Evolutionary conservation across 2,797 vertebrate species (phyloP).

Genomic region (Thalassophryne amazonica): DNA sequence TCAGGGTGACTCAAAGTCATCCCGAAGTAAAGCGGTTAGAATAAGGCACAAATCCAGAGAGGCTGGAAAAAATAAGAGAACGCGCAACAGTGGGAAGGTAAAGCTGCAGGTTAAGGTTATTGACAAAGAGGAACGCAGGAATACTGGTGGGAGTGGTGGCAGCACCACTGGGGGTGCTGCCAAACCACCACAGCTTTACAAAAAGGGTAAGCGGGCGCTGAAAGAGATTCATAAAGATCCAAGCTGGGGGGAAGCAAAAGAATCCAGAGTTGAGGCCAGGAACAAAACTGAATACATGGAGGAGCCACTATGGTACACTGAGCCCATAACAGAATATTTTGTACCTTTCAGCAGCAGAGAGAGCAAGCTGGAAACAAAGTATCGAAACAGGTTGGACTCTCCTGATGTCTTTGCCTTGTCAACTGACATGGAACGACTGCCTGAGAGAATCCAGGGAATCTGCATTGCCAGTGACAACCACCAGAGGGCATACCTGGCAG

Average conservation of each 20-base stretch:
- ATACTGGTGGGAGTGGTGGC: slow-evolving; percentile 76
- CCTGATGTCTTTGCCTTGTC: slow-evolving; percentile 70
- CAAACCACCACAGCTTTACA: slow-evolving; percentile 86
- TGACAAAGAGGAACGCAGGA: slow-evolving; percentile 83
- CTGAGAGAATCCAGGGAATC: slow-evolving; percentile 90
- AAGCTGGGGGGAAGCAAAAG: slow-evolving; percentile 79
- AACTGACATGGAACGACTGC: slow-evolving; percentile 81
- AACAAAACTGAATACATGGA: slow-evolving; percentile 94
- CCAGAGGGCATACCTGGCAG: slow-evolving; percentile 92
- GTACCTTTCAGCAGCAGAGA: slow-evolving; percentile 90
- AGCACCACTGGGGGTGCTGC: slow-evolving; percentile 70
- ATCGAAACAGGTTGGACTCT: slow-evolving; percentile 84
- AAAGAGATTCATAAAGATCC: slow-evolving; percentile 88
- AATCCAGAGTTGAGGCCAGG: slow-evolving; percentile 79
- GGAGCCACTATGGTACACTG: slow-evolving; percentile 98
- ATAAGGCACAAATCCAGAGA: slow-evolving; percentile 91
- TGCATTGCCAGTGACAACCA: slow-evolving; percentile 87
- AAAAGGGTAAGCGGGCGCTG: slow-evolving; percentile 86
- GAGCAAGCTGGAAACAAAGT: slow-evolving; percentile 98
- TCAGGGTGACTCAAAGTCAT: slow-evolving; percentile 83
- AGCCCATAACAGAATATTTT: slow-evolving; percentile 96
- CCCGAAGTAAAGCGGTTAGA: slow-evolving; percentile 83
- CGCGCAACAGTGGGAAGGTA: slow-evolving; percentile 82
- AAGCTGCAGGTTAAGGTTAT: slow-evolving; percentile 83
- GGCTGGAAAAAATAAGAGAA: slow-evolving; percentile 81